phyloP scores from a whole-genome alignment of 2,888 invertebrate genomes.

The Eulithis testata region DNA sequence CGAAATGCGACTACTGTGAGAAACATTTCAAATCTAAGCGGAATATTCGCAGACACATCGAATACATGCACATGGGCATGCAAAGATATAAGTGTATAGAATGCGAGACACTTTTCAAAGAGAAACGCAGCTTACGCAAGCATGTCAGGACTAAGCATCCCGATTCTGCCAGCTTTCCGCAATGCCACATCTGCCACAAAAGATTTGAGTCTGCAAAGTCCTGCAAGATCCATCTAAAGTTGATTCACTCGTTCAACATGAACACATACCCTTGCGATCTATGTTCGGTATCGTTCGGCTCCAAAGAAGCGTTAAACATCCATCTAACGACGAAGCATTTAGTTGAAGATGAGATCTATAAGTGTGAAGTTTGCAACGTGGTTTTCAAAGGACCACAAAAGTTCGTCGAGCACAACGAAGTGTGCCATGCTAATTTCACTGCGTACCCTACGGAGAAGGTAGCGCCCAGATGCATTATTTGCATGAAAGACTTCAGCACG shows the following conservation, averaged over 20 bases:
- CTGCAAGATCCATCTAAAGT: slow-evolving; percentile 71
- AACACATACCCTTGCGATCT: slow-evolving; percentile 68
- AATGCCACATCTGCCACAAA: slow-evolving; percentile 71
- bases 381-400: slow-evolving; percentile 68
- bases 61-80: slow-evolving; percentile 71
- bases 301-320: slow-evolving; percentile 59
- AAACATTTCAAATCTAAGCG: slow-evolving; percentile 72
- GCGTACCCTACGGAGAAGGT: slow-evolving; percentile 51
- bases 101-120: slow-evolving; percentile 73
- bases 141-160: slow-evolving; percentile 72
- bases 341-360: slow-evolving; percentile 69
- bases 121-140: slow-evolving; percentile 70
- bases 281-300: slow-evolving; percentile 67
- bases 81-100: slow-evolving; percentile 71
- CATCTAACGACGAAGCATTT: slow-evolving; percentile 67
- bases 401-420: slow-evolving; percentile 64
- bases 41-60: slow-evolving; percentile 70
- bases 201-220: slow-evolving; percentile 75
- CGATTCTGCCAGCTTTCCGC: slow-evolving; percentile 64
- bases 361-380: slow-evolving; percentile 70
- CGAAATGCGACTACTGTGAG: slow-evolving; percentile 72
- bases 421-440: slow-evolving; percentile 50
- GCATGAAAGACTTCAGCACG: slow-evolving; percentile 73
- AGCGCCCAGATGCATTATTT: slow-evolving; percentile 65
- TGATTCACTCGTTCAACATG: slow-evolving; percentile 71